Conservation (phyloP, 2,797 vertebrate genomes). For the Hephaestus fuliginosus region DNA sequence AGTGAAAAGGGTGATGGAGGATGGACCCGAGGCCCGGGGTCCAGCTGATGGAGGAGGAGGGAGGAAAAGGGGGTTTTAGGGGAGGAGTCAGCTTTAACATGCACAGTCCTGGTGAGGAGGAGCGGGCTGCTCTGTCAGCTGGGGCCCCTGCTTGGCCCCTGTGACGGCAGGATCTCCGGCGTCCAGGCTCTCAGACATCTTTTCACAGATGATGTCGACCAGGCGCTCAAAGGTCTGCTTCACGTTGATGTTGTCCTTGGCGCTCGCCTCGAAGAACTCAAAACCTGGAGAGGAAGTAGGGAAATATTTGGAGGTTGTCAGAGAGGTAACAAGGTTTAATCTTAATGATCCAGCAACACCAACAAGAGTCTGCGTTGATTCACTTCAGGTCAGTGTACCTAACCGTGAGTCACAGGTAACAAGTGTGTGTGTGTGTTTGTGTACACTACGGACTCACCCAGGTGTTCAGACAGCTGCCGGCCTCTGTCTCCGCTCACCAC, state of each 20-base stretch:
- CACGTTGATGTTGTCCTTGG: slow-evolving; percentile 98
- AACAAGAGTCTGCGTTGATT: neutral
- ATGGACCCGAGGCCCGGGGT: slow-evolving; percentile 49
- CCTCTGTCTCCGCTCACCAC: slow-evolving; percentile 93
- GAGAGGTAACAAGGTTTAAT: neutral
- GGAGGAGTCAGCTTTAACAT: slow-evolving; percentile 86
- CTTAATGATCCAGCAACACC: neutral
- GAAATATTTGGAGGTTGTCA: neutral
- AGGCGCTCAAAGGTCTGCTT: slow-evolving; percentile 98
- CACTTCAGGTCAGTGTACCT: neutral
- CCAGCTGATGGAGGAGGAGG: slow-evolving; percentile 48
- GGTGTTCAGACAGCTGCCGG: slow-evolving; percentile 95
- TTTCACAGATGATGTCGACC: slow-evolving; percentile 98
- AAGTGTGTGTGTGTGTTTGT: slow-evolving; percentile 5
- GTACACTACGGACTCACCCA: slow-evolving; percentile 84
- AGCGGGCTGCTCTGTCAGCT: slow-evolving; percentile 94
- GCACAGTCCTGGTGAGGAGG: slow-evolving; percentile 96
- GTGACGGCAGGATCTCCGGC: slow-evolving; percentile 93
- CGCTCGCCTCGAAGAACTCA: slow-evolving; percentile 96
- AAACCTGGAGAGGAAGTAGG: slow-evolving; percentile 85
- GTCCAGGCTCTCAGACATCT: slow-evolving; percentile 98
- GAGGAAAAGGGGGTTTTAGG: slow-evolving; percentile 31
- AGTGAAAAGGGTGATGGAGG: slow-evolving; percentile 52
- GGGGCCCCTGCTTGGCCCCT: slow-evolving; percentile 95
- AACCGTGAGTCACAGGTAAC: slow-evolving; percentile 6